Base-by-base conservation (phyloP, 1,140 invertebrate genomes). In the Procambarus virginalis region DNA sequence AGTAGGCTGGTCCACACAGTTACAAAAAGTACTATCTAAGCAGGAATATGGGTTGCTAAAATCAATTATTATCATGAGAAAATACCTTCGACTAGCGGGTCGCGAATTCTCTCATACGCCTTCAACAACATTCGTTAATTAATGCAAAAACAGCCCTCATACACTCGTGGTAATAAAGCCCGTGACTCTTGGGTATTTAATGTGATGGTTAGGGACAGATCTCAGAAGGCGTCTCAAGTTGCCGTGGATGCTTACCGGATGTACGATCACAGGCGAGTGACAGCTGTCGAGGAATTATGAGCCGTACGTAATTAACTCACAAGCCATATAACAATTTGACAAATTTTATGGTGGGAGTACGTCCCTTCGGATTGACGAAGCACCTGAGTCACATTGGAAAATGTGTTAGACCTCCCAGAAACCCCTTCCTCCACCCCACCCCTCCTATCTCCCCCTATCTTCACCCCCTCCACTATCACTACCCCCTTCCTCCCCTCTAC, bases 221-320 rank as follows among this genome's bases (percentile, higher is more conserved):
- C 22, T 12, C 14, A 2, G 60, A 17, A 55, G 3, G 45, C 34
- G n/a, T 64, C 60, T 17, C 14, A 70, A 84, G 82, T 73, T 84
- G 82, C 82, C 82, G 58, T 84, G 82, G 22, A 84, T 84, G n/a
- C 82, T 84, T 84, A 84, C 82, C 64, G 82, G 82, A 84, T 86
- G 84, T 78, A 17, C 55, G 73, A 77, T 58, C 55, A 68, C 14
- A 55, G 22, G 3, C 76, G 60, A 79, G 68, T 79, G 85, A 86
- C 85, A 64, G 55, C 12, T 70, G 77, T 80, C 45, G 76, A 86
- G 85, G 76, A 86, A 86, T 79, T 86, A 86, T 86, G 85, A 86
- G 55, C 77, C 58, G 51, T 86, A 48, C 78, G 77, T 86, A 79
- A 86, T 86, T 86, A 86, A 79, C 60, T 60, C 85, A 3, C 60